phyloP scores from a whole-genome alignment of 1,140 invertebrate species.

The Drosophila punjabiensis region DNA sequence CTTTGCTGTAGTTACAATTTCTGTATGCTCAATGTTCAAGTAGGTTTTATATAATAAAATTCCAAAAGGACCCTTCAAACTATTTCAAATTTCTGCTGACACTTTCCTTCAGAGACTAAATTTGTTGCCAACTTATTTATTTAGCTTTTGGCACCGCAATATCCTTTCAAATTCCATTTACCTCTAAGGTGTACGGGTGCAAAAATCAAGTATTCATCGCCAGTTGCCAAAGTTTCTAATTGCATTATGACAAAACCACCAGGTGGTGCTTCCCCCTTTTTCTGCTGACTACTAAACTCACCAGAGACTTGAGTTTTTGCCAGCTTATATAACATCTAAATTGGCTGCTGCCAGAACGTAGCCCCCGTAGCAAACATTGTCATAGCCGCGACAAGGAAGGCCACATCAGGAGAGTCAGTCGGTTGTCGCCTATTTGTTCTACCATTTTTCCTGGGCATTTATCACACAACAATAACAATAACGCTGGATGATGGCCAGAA shows the following conservation, averaged over 20 bases:
- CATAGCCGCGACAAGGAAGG: constrained; percentile 33
- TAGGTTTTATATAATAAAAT: neutral
- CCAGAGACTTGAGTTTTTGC: constrained; percentile 7
- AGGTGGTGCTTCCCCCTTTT: neutral
- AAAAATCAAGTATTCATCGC: neutral
- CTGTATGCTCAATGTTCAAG: neutral
- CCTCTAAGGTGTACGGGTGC: neutral
- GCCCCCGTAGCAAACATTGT: constrained; percentile 12
- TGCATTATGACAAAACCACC: constrained; percentile 2
- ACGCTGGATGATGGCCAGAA: constrained; percentile 24
- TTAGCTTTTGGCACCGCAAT: constrained; percentile 1
- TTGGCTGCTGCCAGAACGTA: constrained; percentile 13
- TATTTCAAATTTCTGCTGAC: neutral
- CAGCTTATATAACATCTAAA: constrained; percentile 42
- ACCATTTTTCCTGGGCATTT: constrained; percentile 50
- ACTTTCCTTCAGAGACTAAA: neutral
- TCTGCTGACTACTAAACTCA: constrained; percentile 13
- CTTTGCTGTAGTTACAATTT: neutral
- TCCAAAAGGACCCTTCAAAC: neutral
- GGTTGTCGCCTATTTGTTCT: constrained; percentile 45
- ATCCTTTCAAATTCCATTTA: constrained; percentile 11
- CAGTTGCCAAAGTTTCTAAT: constrained; percentile 4
- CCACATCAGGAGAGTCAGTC: constrained; percentile 33
- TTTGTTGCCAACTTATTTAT: constrained; percentile 14
- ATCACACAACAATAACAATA: constrained; percentile 56